Evolutionary conservation across 2,888 invertebrate genomes (phyloP).

Genomic region (Drosophila demipolita): DNA sequence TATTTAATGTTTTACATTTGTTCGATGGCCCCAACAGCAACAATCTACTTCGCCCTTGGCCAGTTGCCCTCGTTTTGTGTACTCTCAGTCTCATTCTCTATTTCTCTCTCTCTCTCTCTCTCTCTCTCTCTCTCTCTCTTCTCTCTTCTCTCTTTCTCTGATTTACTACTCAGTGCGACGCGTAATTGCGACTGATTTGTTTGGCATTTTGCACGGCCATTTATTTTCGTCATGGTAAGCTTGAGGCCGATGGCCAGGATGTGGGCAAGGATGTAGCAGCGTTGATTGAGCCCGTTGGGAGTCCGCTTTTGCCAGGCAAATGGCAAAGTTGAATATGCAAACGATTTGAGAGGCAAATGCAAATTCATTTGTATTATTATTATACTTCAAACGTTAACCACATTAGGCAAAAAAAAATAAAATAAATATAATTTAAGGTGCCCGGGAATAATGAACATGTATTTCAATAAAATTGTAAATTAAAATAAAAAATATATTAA

Average conservation of each 20-base stretch:
- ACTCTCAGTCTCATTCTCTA: background rate
- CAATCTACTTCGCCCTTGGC: constrained; percentile 31
- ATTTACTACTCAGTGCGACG: constrained; percentile 28
- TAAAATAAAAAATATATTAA: background rate
- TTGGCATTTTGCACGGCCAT: constrained; percentile 72
- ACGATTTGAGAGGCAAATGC: background rate
- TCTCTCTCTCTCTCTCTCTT: background rate
- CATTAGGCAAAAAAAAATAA: background rate
- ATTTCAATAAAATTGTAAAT: background rate
- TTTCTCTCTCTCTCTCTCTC: background rate
- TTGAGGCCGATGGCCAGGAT: constrained; percentile 42
- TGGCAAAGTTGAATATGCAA: constrained; percentile 5
- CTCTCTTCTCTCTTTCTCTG: background rate
- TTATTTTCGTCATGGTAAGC: constrained; percentile 73
- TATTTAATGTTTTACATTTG: constrained; percentile 72
- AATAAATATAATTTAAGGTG: background rate
- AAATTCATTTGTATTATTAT: constrained; percentile 8
- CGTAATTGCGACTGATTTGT: constrained; percentile 77
- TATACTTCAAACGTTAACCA: background rate
- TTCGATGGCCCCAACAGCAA: constrained; percentile 28
- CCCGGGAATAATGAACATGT: background rate
- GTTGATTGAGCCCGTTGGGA: constrained; percentile 54
- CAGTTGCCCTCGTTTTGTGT: constrained; percentile 16
- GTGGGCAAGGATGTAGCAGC: constrained; percentile 21
- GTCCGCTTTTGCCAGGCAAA: constrained; percentile 3